Evolutionary conservation across 2,113 vertebrate genomes (phyloP).

Genomic region (Spea multiplicata): DNA sequence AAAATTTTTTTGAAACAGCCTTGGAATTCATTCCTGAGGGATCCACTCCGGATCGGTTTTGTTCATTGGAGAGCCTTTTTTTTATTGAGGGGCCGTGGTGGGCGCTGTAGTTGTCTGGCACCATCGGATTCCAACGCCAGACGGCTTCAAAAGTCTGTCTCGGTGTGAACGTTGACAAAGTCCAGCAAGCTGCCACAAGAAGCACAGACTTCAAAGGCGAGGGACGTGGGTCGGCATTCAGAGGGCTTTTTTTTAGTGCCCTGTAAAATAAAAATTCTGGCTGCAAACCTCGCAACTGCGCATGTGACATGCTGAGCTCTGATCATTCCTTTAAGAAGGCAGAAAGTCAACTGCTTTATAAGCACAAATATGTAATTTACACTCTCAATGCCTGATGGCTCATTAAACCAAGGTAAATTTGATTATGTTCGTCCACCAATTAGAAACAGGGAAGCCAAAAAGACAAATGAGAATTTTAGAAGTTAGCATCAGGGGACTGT

Average conservation of each 20-base stretch:
- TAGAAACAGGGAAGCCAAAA: too few species aligned
- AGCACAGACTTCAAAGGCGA: background rate
- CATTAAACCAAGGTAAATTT: too few species aligned
- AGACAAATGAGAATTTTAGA: too few species aligned
- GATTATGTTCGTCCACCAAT: too few species aligned
- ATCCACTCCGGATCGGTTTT: background rate
- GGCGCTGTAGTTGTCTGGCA: constrained; percentile 31
- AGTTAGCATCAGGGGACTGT: too few species aligned
- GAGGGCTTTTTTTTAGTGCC: background rate
- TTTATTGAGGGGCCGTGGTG: background rate
- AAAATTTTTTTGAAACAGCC: background rate
- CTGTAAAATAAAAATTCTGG: background rate
- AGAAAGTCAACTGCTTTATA: too few species aligned
- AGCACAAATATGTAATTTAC: too few species aligned
- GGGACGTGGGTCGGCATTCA: background rate
- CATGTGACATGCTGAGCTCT: too few species aligned
- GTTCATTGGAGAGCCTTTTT: constrained; percentile 3
- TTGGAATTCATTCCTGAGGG: background rate
- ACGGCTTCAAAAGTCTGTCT: constrained; percentile 24
- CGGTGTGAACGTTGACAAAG: constrained; percentile 19
- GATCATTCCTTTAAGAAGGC: too few species aligned
- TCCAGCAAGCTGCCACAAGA: constrained; percentile 11
- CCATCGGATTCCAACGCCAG: constrained; percentile 20
- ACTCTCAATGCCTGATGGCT: too few species aligned
- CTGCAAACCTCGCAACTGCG: too few species aligned